These are phyloP conservation scores for Diaperis boleti DNA, from an alignment of 2,888 invertebrate genomes.

Conservation along the genomic window DNA sequence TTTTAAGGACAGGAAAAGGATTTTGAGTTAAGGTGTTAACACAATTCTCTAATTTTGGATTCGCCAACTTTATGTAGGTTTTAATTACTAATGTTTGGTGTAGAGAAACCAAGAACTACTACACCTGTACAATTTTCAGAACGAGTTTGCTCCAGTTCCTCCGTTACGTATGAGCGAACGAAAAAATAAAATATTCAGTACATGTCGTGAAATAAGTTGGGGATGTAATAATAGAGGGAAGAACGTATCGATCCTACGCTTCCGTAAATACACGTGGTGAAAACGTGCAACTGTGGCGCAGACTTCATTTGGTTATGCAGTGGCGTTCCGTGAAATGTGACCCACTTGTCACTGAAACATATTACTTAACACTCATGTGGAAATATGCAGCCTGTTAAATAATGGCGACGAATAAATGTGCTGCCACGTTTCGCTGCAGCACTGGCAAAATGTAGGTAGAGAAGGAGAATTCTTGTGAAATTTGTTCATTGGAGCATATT, in stretches of 20 bases:
- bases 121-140: conserved; percentile 17
- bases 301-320: conserved; percentile 32
- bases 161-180: conserved; percentile 14
- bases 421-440: conserved; percentile 13
- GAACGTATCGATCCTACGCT: conserved; percentile 37
- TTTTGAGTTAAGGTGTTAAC: no score
- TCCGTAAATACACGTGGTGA: conserved; percentile 39
- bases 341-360: conserved; percentile 32
- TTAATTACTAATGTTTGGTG: no score
- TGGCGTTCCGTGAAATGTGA: conserved; percentile 28
- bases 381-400: conserved; percentile 29
- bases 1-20: no score
- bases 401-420: conserved; percentile 26
- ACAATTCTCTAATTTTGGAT: no score
- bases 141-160: conserved; percentile 4
- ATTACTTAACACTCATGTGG: conserved; percentile 29
- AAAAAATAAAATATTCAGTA: conserved; percentile 40
- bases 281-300: conserved; percentile 27
- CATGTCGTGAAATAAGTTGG: conserved; percentile 33
- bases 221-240: conserved; percentile 40
- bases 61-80: no score
- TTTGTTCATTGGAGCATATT: conserved; percentile 16
- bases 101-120: conserved; percentile 2
- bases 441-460: conserved; percentile 8
- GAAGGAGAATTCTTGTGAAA: conserved; percentile 13